A percentile compares a stretch with the other conserved stretches of the same genome.
Evolutionary conservation across 2,888 invertebrate species (phyloP).

Genomic region (Philhelius pedissequus): DNA sequence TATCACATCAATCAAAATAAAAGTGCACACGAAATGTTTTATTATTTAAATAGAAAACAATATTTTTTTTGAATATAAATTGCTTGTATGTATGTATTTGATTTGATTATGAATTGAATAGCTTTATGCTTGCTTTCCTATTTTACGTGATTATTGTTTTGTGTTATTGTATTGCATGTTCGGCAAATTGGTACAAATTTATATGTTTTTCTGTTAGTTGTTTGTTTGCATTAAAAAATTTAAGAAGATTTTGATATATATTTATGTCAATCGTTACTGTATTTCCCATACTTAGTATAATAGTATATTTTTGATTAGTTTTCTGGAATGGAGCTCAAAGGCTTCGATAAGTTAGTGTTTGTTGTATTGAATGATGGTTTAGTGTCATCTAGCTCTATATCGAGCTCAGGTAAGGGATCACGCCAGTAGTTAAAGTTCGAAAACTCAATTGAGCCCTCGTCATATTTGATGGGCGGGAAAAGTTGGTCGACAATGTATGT

Average conservation of each 20-base stretch:
- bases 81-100: too few species aligned
- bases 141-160: neutral
- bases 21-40: neutral
- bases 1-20: neutral
- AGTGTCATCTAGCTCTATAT: constrained; percentile 72
- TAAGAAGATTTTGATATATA: neutral
- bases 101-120: neutral
- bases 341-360: constrained; percentile 69
- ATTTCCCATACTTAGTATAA: neutral
- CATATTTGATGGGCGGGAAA: constrained; percentile 90
- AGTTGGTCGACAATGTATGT: constrained; percentile 96
- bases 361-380: constrained; percentile 38
- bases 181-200: constrained; percentile 24
- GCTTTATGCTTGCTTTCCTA: neutral
- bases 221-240: neutral
- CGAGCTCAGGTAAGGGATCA: constrained; percentile 86
- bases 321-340: constrained; percentile 77
- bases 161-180: neutral
- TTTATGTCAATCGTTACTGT: constrained; percentile 2
- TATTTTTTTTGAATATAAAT: neutral
- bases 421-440: constrained; percentile 96
- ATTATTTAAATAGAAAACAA: neutral
- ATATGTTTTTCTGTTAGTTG: constrained; percentile 1
- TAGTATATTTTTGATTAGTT: constrained; percentile 70
- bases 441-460: constrained; percentile 84